Percentiles rank a stretch among this genome's conserved stretches.
phyloP scores from a whole-genome alignment of 2,797 vertebrate species.

The Tiaroga cobitis region DNA sequence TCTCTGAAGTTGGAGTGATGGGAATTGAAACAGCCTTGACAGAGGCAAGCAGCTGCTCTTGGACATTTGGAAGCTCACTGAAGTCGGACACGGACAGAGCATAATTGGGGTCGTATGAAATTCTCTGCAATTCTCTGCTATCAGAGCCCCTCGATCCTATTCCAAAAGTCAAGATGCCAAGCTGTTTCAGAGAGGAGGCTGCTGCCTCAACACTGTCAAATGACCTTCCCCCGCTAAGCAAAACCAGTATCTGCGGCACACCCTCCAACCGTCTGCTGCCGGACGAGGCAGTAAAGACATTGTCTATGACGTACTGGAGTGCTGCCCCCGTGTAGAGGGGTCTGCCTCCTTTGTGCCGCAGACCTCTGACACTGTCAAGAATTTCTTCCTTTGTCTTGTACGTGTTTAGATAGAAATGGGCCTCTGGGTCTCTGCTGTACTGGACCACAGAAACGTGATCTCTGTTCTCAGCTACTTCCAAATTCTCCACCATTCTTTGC shows the following conservation, averaged over 20 bases:
- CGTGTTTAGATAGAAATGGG: constrained; percentile 56
- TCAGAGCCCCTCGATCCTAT: constrained; percentile 62
- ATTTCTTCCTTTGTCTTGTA: constrained; percentile 70
- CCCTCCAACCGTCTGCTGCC: constrained; percentile 32
- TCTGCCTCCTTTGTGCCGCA: constrained; percentile 78
- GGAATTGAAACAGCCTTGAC: constrained; percentile 38
- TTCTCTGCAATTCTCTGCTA: constrained; percentile 9
- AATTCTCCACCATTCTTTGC: constrained; percentile 70
- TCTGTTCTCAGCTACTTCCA: constrained; percentile 77
- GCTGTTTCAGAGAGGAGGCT: constrained; percentile 57
- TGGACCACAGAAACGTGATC: constrained; percentile 74
- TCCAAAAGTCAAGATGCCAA: constrained; percentile 58
- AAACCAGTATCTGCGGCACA: constrained; percentile 15
- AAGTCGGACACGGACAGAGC: constrained; percentile 60
- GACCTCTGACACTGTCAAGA: constrained; percentile 64
- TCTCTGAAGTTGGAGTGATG: not conserved
- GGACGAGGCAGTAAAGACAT: constrained; percentile 54
- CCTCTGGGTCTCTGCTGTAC: constrained; percentile 65
- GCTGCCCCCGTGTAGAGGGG: constrained; percentile 81
- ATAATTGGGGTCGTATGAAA: constrained; percentile 15
- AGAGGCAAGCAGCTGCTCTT: constrained; percentile 53
- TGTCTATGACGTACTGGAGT: constrained; percentile 75
- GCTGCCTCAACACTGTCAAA: constrained; percentile 72
- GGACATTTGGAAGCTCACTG: constrained; percentile 62
- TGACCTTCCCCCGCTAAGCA: constrained; percentile 61